Evolutionary conservation across 2,888 invertebrate species (phyloP).

Genomic region (Synergus gifuensis): DNA sequence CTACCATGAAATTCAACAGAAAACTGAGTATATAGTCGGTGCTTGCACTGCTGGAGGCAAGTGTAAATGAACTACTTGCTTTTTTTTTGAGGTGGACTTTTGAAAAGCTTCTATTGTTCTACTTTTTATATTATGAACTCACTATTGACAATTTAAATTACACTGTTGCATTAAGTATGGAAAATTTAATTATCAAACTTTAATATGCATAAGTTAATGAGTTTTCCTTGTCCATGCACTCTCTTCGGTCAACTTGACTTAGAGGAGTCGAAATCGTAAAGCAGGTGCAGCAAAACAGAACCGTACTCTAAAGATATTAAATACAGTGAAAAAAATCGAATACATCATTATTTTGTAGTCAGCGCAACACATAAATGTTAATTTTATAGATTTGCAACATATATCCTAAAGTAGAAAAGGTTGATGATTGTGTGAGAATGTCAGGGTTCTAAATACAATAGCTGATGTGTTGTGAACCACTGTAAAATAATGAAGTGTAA

Average conservation of each 20-base stretch:
- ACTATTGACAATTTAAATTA: background rate
- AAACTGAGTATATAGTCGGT: background rate
- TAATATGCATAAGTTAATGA: background rate
- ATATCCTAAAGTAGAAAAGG: background rate
- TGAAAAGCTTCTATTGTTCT: background rate
- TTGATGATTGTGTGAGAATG: background rate
- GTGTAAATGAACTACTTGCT: background rate
- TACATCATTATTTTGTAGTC: background rate
- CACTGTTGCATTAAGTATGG: background rate
- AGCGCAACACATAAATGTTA: background rate
- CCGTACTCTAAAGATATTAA: background rate
- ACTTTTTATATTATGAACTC: background rate
- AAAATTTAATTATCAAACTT: background rate
- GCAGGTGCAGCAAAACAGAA: background rate
- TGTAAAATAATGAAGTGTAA: slow-evolving; percentile 68
- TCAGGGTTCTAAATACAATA: background rate
- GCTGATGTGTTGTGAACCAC: slow-evolving; percentile 50
- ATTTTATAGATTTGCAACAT: background rate
- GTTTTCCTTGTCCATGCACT: background rate
- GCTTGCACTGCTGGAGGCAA: background rate
- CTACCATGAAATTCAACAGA: background rate
- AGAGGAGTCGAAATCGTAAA: no score
- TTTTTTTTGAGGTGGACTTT: background rate
- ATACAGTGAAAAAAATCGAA: background rate
- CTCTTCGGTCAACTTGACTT: no score